Conservation (phyloP, 2,113 vertebrate species). For the Alces alces region DNA sequence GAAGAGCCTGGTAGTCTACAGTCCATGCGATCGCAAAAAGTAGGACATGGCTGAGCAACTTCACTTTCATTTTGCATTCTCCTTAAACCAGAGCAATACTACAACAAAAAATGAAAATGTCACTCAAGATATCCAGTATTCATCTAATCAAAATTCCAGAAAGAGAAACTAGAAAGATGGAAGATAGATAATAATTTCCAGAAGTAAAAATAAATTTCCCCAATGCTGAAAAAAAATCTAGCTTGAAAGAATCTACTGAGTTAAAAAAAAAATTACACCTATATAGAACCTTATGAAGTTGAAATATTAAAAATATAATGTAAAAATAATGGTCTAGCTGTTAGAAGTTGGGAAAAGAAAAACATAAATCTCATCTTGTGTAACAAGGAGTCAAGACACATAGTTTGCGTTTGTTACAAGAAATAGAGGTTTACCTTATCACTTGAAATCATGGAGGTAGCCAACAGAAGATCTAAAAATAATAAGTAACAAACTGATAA, state of each 20-base stretch:
- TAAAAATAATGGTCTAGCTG: neutral
- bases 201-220: neutral
- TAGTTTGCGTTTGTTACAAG: neutral
- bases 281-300: neutral
- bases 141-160: neutral
- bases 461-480: neutral
- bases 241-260: neutral
- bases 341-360: neutral
- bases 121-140: neutral
- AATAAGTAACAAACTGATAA: neutral
- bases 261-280: neutral
- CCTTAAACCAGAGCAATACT: neutral
- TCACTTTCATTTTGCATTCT: neutral
- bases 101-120: neutral
- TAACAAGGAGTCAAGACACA: neutral
- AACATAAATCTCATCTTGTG: neutral
- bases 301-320: neutral
- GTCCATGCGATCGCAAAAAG: neutral
- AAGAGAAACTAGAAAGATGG: neutral
- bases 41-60: fast-evolving
- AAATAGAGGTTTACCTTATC: neutral
- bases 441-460: neutral
- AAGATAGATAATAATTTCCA: neutral
- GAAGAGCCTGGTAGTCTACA: neutral
- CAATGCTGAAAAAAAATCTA: neutral